These are phyloP conservation scores for Ptiloglossa arizonensis DNA, from an alignment of 1,140 invertebrate genomes.

Conservation along the genomic window DNA sequence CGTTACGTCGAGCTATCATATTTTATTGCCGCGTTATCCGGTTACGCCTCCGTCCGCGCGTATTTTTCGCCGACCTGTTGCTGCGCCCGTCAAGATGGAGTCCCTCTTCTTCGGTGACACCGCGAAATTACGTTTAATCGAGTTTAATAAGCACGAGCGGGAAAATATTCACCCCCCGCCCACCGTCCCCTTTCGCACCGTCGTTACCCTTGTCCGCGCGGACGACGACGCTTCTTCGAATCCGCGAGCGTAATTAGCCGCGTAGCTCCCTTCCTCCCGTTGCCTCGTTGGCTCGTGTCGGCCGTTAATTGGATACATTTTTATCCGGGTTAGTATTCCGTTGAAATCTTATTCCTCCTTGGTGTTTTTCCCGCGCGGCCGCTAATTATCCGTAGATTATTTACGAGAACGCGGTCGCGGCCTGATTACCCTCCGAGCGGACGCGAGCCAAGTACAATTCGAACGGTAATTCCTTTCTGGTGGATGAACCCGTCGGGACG, in stretches of 20 bases:
- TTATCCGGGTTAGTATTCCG: background rate
- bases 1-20: too few species aligned
- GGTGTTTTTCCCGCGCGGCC: too few species aligned
- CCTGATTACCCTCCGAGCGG: too few species aligned
- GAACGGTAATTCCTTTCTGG: too few species aligned
- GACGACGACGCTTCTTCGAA: too few species aligned
- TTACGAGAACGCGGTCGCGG: too few species aligned
- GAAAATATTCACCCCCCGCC: constrained; percentile 39
- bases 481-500: too few species aligned
- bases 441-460: too few species aligned
- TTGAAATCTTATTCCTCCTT: background rate
- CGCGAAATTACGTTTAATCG: constrained; percentile 14
- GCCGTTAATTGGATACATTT: background rate
- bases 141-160: background rate
- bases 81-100: constrained; percentile 15
- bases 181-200: too few species aligned
- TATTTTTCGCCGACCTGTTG: constrained; percentile 43
- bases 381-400: too few species aligned
- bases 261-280: background rate
- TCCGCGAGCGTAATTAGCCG: constrained; percentile 8
- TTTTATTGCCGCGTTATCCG: constrained; percentile 15
- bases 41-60: background rate
- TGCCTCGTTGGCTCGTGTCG: too few species aligned
- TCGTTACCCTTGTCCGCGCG: background rate
- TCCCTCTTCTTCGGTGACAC: background rate